Base-by-base conservation (phyloP, 2,797 vertebrate species). In the Peromyscus aztecus region DNA sequence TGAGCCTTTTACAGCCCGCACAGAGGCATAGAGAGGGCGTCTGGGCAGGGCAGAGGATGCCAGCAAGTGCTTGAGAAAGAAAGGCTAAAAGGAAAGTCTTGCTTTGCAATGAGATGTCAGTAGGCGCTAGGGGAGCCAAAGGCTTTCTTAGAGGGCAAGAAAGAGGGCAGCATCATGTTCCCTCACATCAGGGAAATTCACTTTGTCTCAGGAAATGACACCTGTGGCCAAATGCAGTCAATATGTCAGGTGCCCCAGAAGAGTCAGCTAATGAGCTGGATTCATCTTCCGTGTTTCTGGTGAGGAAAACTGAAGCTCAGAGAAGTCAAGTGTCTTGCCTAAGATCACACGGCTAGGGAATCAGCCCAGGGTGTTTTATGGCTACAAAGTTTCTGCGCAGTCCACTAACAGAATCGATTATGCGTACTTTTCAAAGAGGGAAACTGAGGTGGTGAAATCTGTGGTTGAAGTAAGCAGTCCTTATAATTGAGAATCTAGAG, bases 391-490 rank as follows among this genome's bases (percentile, higher is more conserved):
- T 83, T 49, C 71, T 87, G 40, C 55, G 43, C 65, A 24, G 16
- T 23, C 65, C 43, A 65, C 49, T 88, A 67, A 67, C 34, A 69
- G 59, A 82, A 89, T 76, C 67, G 43, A 43, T 43, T 43, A 31
- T 63, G 85, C 29, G 49, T 67, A 34, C 92, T 86, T 76, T 46
- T 86, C 76, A 84, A 89, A 31, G 23, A 46, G 78, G 93, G 71
- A 96, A 96, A 95, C 8, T 61, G 87, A 94, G 91, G n/a, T 40
- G 24, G 73, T 59, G 52, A 96, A 81, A n/a, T 67, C 88, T 71
- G 34, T 34, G 75, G 43, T 87, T 73, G 21, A 12, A 65, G 43
- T 19, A 52, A 31, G 65, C 63, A 77, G 46, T 81, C n/a, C 34
- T 85, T 71, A 31, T 55, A 46, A 27, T 16, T 31, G 55, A 63